Base-by-base conservation (phyloP, 1,140 invertebrate species). In the Penaeus japonicus region DNA sequence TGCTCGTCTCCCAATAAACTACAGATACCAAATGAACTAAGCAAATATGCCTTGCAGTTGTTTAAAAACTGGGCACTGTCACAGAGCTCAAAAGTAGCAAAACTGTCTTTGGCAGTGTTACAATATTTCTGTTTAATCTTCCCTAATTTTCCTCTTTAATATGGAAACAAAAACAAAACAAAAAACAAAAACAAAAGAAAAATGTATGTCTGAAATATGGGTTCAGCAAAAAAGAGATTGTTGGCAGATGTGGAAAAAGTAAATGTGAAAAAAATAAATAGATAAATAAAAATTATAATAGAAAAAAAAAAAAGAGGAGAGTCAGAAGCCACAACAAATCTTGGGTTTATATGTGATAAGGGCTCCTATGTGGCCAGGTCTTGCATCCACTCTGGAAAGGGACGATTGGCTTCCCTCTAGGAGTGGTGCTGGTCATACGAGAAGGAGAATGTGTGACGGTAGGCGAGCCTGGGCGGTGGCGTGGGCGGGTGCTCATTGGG, bases 381-480 rank as follows among this genome's bases (percentile, higher is more conserved):
- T n/a, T 54, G 39, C 65, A 35, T 32, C 81, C 55, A 80, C 78
- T 83, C 32, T 22, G 30, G 12, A 27, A 35, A 27, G 53, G 79
- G 55, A 32, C 3, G 55, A 47, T 27, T n/a, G 55, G 59, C 54
- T 78, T 27, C 12, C 53, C 32, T 81, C 84, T 86, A 89, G 35
- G 84, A 89, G 65, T 89, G 84, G 84, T 89, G 89, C 30, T 86
- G 89, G 80, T 89, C 89, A 47, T 86, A 89, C 12, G 89, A 54
- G 81, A 89, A 89, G 53, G 89, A 73, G 73, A 86, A 84, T 24
- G 89, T 85, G 22, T 85, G 89, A 24, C 89, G 84, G 35, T 75
- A 75, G 30, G 89, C 85, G 47, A 87, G 70, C 15, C 89, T 62
- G 53, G 89, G 89, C 22, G 89, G 89, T n/a, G 89, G 89, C 24